Base-by-base conservation (phyloP, 2,888 invertebrate genomes). In the Megaustenia siamemsis region DNA sequence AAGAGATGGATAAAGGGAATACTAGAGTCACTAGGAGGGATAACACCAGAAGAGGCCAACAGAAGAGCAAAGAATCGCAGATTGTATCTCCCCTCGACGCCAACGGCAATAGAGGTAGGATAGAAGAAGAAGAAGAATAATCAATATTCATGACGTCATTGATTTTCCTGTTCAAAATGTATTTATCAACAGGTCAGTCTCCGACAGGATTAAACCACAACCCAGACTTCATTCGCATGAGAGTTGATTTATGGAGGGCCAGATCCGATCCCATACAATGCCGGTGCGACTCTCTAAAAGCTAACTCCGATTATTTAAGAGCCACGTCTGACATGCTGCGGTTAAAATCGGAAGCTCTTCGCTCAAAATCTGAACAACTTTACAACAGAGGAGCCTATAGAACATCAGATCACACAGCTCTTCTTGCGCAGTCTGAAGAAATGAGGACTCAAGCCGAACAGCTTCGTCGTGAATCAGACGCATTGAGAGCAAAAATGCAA, bases 311-410 rank as follows among this genome's bases (percentile, higher is more conserved):
- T 78, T 84, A 84, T n/a, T 68, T 84, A 60, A 79, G 79, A 28
- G 84, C 84, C 1, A 84, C 84, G 24, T 79, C 84, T 1, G 84
- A 84, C 28, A 84, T 84, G 84, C 73, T 84, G 56, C 71, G 49
- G n/a, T 71, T 84, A 8, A 84, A 79, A 45, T 79, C 84, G n/a
- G 79, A 84, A 49, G 73, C 71, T 4, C 84, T 84, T 60, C 79
- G 84, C 2, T 79, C 79, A 5, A 84, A 73, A 38, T 79, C 79
- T 35, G 79, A 73, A 35, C 84, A 84, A 28, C 43, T 83, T 32
- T 68, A 45, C 35, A 78, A 32, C 32, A 77, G 69, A 49, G 40
- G 49, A 12, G 2, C 40, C 15, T 6, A 53, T n/a, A 45, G 28
- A 35, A n/a, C 0, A n/a, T 28, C 68, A 24, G 78, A 78, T 43